Evolutionary conservation across 2,888 invertebrate species (phyloP).

Genomic region (Cyaniris semiargus): DNA sequence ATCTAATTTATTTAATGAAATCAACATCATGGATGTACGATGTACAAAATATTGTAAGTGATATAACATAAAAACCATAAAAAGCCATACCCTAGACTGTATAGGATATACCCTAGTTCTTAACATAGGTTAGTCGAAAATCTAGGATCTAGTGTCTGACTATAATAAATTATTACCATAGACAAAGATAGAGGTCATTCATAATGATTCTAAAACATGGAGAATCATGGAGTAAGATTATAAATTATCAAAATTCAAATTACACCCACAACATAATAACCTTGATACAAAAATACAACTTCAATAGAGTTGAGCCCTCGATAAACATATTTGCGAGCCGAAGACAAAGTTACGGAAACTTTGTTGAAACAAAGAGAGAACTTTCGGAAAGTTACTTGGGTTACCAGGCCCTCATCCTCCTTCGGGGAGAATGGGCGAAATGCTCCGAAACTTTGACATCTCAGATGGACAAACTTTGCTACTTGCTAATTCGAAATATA

Average conservation of each 20-base stretch:
- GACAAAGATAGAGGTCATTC: too few relatives aligned
- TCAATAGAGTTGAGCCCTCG: constrained; percentile 47
- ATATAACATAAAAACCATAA: too few relatives aligned
- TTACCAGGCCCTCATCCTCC: constrained; percentile 47
- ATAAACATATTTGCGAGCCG: constrained; percentile 64
- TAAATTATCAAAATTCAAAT: not conserved
- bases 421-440: constrained; percentile 50
- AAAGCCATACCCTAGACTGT: too few relatives aligned
- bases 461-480: constrained; percentile 65
- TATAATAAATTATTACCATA: too few relatives aligned
- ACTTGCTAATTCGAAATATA: constrained; percentile 78
- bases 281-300: constrained; percentile 37
- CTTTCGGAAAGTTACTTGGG: constrained; percentile 64
- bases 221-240: not conserved
- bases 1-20: too few relatives aligned
- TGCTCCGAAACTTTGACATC: constrained; percentile 71
- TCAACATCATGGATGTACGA: too few relatives aligned
- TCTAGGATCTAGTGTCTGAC: too few relatives aligned
- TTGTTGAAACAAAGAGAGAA: constrained; percentile 69
- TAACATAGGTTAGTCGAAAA: too few relatives aligned
- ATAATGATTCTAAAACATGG: not conserved
- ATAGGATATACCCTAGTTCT: too few relatives aligned
- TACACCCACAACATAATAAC: constrained; percentile 1
- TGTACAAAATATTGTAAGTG: too few relatives aligned
- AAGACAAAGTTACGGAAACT: constrained; percentile 65